Percentiles rank a stretch among this genome's conserved stretches.
Evolutionary conservation across 2,888 invertebrate genomes (phyloP).

Genomic region (Ophion costatus): DNA sequence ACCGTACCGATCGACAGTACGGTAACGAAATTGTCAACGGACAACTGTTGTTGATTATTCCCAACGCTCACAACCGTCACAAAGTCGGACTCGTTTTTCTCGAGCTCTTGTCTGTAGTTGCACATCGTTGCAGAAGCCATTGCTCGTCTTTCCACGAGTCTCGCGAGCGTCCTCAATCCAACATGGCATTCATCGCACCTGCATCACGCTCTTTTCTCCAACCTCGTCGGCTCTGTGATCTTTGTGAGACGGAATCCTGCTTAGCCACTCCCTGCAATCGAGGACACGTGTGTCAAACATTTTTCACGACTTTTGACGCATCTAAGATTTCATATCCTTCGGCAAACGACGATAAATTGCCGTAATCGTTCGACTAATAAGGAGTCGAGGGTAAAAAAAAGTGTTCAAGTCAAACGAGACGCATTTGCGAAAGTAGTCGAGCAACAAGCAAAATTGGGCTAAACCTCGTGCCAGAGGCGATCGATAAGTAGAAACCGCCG

Average conservation of each 20-base stretch:
- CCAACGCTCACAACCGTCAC: slow-evolving; percentile 87
- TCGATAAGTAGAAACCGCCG: neutral
- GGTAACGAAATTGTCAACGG: slow-evolving; percentile 85
- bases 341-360: neutral
- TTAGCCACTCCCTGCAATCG: slow-evolving; percentile 76
- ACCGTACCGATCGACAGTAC: slow-evolving; percentile 86
- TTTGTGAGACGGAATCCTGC: slow-evolving; percentile 71
- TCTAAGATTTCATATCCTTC: neutral
- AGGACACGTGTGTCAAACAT: slow-evolving; percentile 34
- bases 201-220: slow-evolving; percentile 29
- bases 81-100: slow-evolving; percentile 81
- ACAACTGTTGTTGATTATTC: slow-evolving; percentile 67
- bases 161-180: slow-evolving; percentile 63
- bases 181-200: slow-evolving; percentile 72
- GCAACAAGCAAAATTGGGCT: neutral
- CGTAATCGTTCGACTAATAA: neutral
- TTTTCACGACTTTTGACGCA: neutral
- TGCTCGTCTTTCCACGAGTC: slow-evolving; percentile 30
- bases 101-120: slow-evolving; percentile 68
- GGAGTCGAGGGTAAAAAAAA: neutral
- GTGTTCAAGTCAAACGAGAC: neutral
- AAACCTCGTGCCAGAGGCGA: neutral
- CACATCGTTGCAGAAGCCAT: slow-evolving; percentile 50
- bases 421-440: neutral
- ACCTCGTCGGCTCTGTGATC: slow-evolving; percentile 62